Conservation (phyloP, 2,888 invertebrate species). For the Andrena minutula region DNA sequence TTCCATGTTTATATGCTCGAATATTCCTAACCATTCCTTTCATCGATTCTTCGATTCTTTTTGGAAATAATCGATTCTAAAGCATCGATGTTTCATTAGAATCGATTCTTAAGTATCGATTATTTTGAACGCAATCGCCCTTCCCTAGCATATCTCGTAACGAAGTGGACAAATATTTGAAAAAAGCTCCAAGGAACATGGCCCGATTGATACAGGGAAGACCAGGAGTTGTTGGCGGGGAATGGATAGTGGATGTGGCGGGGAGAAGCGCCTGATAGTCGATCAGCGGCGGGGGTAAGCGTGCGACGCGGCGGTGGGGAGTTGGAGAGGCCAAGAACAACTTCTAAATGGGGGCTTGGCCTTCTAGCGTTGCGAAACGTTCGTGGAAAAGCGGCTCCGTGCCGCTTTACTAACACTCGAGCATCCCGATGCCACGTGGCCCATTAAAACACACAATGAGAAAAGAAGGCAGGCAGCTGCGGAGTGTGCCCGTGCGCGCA, state of each 20-base stretch:
- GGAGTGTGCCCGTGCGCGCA: constrained; percentile 23
- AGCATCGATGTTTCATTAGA: no score
- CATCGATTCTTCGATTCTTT: no score
- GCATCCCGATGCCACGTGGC: constrained; percentile 64
- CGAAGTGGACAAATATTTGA: constrained; percentile 42
- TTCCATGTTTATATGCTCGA: no score
- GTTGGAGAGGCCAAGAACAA: constrained; percentile 68
- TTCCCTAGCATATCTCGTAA: no score
- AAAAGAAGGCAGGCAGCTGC: constrained; percentile 57
- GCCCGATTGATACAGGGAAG: constrained; percentile 40
- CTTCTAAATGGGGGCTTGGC: constrained; percentile 82
- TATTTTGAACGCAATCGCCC: no score
- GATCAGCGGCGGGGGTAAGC: background rate
- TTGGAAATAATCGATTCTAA: no score
- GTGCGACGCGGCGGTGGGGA: constrained; percentile 27
- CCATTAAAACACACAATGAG: constrained; percentile 61
- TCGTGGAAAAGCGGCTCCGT: constrained; percentile 83
- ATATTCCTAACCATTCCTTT: no score
- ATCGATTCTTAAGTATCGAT: no score
- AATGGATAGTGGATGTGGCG: background rate
- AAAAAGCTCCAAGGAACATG: constrained; percentile 15
- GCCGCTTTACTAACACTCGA: constrained; percentile 83
- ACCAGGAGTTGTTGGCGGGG: constrained; percentile 14
- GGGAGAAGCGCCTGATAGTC: constrained; percentile 5
- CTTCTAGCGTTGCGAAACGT: constrained; percentile 84